phyloP scores from a whole-genome alignment of 2,888 invertebrate species.

The Pristionchus japonicus region DNA sequence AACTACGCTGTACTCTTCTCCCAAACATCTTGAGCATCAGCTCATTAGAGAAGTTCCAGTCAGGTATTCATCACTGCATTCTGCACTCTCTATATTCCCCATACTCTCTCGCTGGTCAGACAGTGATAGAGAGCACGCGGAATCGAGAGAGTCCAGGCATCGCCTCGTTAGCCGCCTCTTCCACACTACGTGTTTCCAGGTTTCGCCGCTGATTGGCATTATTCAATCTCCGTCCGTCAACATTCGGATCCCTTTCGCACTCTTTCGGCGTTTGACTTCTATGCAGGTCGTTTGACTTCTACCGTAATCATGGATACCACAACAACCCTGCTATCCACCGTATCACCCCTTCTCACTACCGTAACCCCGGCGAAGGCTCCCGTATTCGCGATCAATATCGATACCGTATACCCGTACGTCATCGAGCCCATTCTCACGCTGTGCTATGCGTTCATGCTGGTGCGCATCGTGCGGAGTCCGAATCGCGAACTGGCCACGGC shows the following conservation, averaged over 20 bases:
- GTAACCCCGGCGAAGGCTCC: background rate
- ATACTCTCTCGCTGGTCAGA: background rate
- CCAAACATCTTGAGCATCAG: background rate
- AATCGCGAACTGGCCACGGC: background rate
- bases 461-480: background rate
- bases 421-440: slow-evolving; percentile 20
- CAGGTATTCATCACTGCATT: no score
- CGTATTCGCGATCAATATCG: background rate
- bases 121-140: background rate
- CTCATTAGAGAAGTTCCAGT: background rate
- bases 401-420: slow-evolving; percentile 11
- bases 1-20: background rate
- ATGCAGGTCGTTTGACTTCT: no score
- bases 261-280: no score
- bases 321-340: background rate
- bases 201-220: background rate
- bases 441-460: background rate
- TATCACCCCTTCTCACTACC: background rate
- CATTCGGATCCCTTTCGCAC: background rate
- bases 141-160: background rate
- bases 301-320: no score
- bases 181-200: background rate
- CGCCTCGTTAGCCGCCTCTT: background rate
- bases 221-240: background rate
- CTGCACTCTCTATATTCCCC: background rate